These are phyloP conservation scores for Hemiscyllium ocellatum DNA, from an alignment of 2,113 vertebrate genomes.

Conservation along the genomic window DNA sequence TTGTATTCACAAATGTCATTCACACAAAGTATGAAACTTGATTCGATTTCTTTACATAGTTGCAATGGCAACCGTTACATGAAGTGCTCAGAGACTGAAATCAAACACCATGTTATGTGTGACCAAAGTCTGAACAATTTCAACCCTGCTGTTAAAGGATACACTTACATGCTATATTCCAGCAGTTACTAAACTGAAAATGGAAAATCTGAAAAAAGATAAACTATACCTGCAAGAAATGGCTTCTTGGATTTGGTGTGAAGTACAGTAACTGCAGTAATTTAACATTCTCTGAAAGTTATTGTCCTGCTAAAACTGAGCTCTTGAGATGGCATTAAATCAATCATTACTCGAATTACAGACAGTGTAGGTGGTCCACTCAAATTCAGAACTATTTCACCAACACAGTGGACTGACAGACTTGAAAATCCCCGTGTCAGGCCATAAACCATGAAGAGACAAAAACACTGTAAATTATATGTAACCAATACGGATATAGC, in stretches of 20 bases:
- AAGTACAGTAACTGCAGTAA: neutral
- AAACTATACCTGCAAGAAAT: neutral
- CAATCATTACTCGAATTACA: slow-evolving; percentile 62
- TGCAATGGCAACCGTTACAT: slow-evolving; percentile 24
- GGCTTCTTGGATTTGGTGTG: neutral
- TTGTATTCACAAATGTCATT: slow-evolving; percentile 39
- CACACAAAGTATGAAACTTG: slow-evolving; percentile 37
- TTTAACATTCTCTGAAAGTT: neutral
- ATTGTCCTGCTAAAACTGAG: slow-evolving; percentile 45
- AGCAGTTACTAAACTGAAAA: slow-evolving; percentile 19
- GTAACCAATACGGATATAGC: neutral
- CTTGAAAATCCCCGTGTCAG: slow-evolving; percentile 44
- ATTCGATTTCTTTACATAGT: slow-evolving; percentile 2
- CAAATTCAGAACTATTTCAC: slow-evolving; percentile 32
- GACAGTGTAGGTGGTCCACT: slow-evolving; percentile 57
- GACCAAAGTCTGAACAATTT: slow-evolving; percentile 40
- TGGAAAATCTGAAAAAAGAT: slow-evolving; percentile 13
- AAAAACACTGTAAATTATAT: slow-evolving; percentile 44
- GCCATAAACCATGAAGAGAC: slow-evolving; percentile 45
- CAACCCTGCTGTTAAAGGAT: slow-evolving; percentile 26
- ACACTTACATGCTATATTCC: slow-evolving; percentile 7
- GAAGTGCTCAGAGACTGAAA: slow-evolving; percentile 39
- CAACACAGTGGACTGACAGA: slow-evolving; percentile 40
- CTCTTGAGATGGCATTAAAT: slow-evolving; percentile 54
- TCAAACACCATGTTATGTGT: neutral